Base-by-base conservation (phyloP, 2,888 invertebrate genomes). In the Synergus japonicus region DNA sequence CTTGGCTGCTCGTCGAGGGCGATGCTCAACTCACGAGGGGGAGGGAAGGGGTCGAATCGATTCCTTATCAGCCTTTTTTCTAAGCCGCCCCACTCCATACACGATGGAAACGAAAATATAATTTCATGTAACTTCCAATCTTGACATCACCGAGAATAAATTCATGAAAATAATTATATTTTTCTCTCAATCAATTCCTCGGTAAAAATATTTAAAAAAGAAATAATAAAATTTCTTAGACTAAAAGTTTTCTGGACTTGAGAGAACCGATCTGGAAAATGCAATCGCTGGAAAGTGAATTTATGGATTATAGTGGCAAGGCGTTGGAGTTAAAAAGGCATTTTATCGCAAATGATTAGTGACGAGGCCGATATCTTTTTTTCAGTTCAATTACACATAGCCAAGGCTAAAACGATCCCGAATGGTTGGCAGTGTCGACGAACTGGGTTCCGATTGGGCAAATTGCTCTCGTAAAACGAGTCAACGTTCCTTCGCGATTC, bases 1-100 rank as follows among this genome's bases (percentile, higher is more conserved):
- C 89, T 91, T 89, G 87, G 87, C 78, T 85, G 87, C 78, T 85
- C 80, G 83, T 63, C 78, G 81, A 79, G 73, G 73, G 73, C 73
- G 54, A 73, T 73, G 73, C 29, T 73, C 73, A 73, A 37, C 15
- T 13, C 15, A 49, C 10, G 22, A 18, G 66, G 67, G 67, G 12
- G 12, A 15, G 12, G n/a, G 41, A 18, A 73, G 54, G 54, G 73
- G 29, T 73, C 73, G 37, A 73, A 73, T 73, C 73, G 49, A 73
- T 73, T 73, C 10, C 41, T 73, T 73, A 73, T 73, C 73, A 18
- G n/a, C 18, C 44, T 44, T 44, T 66, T 65, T 65, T 65, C n/a
- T 37, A 37, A 37, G 37, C 37, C 37, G 5, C 37, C 37, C 37
- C 37, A 37, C 37, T 37, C 37, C 37, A 5, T 37, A 37, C 37